Evolutionary conservation across 1,140 invertebrate species (phyloP), one percentile per base, ranked within the genome.

Genomic region (Pseudobourletiella spinata): DNA sequence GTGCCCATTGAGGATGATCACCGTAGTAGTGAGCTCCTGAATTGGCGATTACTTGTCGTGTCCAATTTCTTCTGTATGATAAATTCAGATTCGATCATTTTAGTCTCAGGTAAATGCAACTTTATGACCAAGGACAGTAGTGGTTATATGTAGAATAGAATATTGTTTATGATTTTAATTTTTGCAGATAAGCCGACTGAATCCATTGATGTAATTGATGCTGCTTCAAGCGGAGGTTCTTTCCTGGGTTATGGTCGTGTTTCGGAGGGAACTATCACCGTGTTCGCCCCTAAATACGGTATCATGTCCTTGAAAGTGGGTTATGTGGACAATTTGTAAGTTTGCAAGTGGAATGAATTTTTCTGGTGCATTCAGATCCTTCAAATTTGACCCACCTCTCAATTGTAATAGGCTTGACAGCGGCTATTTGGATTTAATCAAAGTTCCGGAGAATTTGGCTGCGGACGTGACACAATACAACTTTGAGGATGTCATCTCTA

Each of bases 171-270:
- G n/a, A n/a, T n/a, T n/a, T n/a, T n/a, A n/a, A n/a, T n/a, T n/a
- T n/a, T n/a, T 30, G 18, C 8, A 52, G 46, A 35, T 16, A 24
- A 28, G n/a, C 51, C 48, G 11, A 55, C 61, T 28, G 20, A 18
- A 14, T 42, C 30, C 15, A 35, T 59, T 3, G 68, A 69, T 59
- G 14, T 46, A 18, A 26, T 61, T 26, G 59, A 63, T 18, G 32
- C 59, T 22, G 39, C 6, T 14, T 8, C 22, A 44, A 35, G 29
- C 39, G 59, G 57, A 18, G 65, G 68, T n/a, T 54, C 30, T n/a
- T 62, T 69, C 51, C 18, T 69, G 42, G 68, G 68, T 14, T 50
- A 24, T 29, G 64, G 68, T 28, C 11, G 22, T 16, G 30, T 61
- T 30, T 52, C 50, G 29, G 63, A 63, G 25, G 35, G 30, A 28